Base-by-base conservation (phyloP, 2,113 vertebrate genomes). In the Thymallus thymallus region DNA sequence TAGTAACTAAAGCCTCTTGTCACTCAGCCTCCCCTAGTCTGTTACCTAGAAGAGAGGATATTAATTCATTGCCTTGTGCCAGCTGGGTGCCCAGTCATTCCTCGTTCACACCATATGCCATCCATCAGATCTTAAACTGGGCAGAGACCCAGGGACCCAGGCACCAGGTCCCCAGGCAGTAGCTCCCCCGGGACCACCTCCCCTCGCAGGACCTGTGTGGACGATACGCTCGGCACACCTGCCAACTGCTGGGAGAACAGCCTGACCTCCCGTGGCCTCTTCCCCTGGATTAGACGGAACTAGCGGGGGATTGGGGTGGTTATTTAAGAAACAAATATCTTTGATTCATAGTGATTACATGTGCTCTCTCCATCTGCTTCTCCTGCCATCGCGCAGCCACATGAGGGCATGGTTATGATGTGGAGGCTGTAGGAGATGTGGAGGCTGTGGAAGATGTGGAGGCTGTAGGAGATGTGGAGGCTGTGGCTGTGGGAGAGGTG, bases 11-110 rank as follows among this genome's bases (percentile, higher is more conserved):
- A 89, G 80, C 84, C 84, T 24, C 48, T 18, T 51, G 48, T 51
- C 48, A 51, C 48, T 51, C 48, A 51, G 48, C 48, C 13, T 51
- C 13, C 48, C 16, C 48, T 51, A 14, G 24, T 5, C 56, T 23
- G 81, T 79, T 89, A 90, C 81, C 88, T 89, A 76, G 80, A 86
- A 87, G 72, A 73, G 67, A 71, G 72, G 79, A 72, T 78, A 84
- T 88, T 82, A 83, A 86, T 76, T 78, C 71, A 29, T 66, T 14
- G 22, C 22, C 71, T 16, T 26, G 73, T 58, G 16, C 77, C 86
- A 89, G 87, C 85, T 77, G 83, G 82, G 79, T 78, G 67, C 75
- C 74, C 70, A 70, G 79, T 41, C 69, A 51, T 12, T 74, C 78
- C 69, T 62, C 72, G 62, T 83, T 84, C 82, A 74, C 76, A 76